Evolutionary conservation across 2,797 vertebrate species (phyloP), one percentile per base, ranked within the genome.

Genomic region (Ctenopoma multispine): DNA sequence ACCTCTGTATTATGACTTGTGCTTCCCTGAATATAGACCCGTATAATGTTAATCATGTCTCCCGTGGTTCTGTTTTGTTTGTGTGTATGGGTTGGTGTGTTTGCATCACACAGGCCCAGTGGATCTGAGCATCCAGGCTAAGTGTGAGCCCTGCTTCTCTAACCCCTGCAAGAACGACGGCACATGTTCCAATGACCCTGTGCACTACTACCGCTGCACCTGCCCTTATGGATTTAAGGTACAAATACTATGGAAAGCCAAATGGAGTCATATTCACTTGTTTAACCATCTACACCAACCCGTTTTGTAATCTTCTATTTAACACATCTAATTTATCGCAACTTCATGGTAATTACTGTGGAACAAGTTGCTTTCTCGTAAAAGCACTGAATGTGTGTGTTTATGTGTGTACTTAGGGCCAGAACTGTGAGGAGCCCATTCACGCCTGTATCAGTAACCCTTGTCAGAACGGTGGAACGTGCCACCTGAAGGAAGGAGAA

Each of bases 161-260:
- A 97, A 93, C 82, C 98, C 98, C 0, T 99, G 98, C 92, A 96
- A 96, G 89, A 99, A 99, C 21, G 96, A 98, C 20, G 98, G 97
- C 67, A 97, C 96, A 17, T 99, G 97, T 90, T 95, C 95, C 75
- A 97, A 94, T 24, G 97, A 99, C 81, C 97, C 97, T 0, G 97
- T 99, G 56, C 95, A 97, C 84, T 99, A 96, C 90, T 99, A 99
- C 73, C 94, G 96, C 81, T 99, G 98, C 84, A 97, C 95, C 69
- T 99, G 98, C 69, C 98, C 97, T 0, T 99, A 96, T 67, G 97
- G 98, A 74, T 99, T 97, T 87, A 98, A 99, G 96, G 97, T 98
- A 84, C 15, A 11, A 27, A 46, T 0, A 11, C 23, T 24, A 1
- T 1, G 1, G 3, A 46, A 58, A 20, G 12, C 11, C 21, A 48